phyloP scores from a whole-genome alignment of 1,140 invertebrate genomes.

The Colletes gigas region DNA sequence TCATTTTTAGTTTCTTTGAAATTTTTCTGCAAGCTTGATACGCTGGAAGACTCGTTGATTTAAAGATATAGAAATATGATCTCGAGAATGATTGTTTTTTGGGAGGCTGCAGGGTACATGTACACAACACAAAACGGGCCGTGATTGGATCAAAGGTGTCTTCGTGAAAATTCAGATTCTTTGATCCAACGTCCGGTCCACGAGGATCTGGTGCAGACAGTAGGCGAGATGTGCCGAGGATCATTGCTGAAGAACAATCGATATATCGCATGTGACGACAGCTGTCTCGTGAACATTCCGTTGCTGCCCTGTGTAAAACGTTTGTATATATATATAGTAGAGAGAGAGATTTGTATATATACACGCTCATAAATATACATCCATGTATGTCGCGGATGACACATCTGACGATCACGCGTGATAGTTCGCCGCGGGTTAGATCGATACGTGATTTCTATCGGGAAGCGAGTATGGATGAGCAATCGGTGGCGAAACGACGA shows the following conservation, averaged over 20 bases:
- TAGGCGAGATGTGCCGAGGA: slow-evolving; percentile 69
- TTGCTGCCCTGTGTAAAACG: slow-evolving; percentile 64
- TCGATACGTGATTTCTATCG: slow-evolving; percentile 23
- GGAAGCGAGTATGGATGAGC: slow-evolving; percentile 8
- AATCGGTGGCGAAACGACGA: slow-evolving; percentile 16
- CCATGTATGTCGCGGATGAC: slow-evolving; percentile 24
- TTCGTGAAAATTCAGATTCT: slow-evolving; percentile 16
- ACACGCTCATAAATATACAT: slow-evolving; percentile 10
- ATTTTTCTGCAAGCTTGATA: too few species aligned
- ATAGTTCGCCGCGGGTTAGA: slow-evolving; percentile 1
- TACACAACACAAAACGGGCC: slow-evolving; percentile 57
- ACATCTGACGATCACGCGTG: slow-evolving; percentile 12
- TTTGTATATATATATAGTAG: slow-evolving; percentile 41
- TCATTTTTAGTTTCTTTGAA: too few species aligned
- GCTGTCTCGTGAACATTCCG: slow-evolving; percentile 70
- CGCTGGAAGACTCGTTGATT: too few species aligned
- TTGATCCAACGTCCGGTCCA: slow-evolving; percentile 56
- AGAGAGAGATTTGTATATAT: slow-evolving; percentile 20
- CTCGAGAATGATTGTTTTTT: slow-evolving; percentile 3
- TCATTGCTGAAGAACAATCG: slow-evolving; percentile 67
- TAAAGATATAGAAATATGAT: neutral
- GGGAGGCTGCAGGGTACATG: slow-evolving; percentile 35
- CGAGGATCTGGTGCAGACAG: slow-evolving; percentile 69
- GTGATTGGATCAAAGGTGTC: slow-evolving; percentile 54
- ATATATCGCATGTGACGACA: slow-evolving; percentile 63